Conservation (phyloP, 2,113 vertebrate genomes). For the Python bivittatus region DNA sequence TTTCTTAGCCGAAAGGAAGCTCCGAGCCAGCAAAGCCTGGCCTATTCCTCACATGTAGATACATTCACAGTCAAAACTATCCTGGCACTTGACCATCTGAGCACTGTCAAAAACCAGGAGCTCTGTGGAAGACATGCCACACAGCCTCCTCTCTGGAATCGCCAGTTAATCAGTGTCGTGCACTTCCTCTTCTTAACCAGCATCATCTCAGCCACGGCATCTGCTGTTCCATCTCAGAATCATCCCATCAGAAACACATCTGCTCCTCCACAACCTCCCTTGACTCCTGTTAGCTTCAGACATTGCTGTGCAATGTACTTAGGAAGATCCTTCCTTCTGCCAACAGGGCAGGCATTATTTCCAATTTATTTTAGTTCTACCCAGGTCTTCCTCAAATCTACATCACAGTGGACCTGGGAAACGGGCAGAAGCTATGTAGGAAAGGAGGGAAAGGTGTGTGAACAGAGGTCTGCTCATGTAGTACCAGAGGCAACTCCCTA, state of each 20-base stretch:
- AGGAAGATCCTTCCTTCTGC: background rate
- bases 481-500: background rate
- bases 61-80: background rate
- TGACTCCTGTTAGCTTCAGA: background rate
- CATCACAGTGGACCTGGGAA: background rate
- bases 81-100: background rate
- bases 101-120: background rate
- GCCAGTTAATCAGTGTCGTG: background rate
- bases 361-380: background rate
- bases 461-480: background rate
- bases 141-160: background rate
- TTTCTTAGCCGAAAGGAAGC: background rate
- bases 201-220: background rate
- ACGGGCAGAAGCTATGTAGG: background rate
- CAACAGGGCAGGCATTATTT: too few relatives aligned
- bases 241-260: background rate
- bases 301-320: background rate
- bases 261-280: background rate
- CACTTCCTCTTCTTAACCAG: background rate
- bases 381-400: background rate
- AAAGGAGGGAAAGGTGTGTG: background rate
- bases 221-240: background rate
- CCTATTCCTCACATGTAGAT: background rate
- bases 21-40: background rate
- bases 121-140: background rate